Evolutionary conservation across 2,113 vertebrate species (phyloP), one percentile per base, ranked within the genome.

Genomic region (Callopanchax toddi): DNA sequence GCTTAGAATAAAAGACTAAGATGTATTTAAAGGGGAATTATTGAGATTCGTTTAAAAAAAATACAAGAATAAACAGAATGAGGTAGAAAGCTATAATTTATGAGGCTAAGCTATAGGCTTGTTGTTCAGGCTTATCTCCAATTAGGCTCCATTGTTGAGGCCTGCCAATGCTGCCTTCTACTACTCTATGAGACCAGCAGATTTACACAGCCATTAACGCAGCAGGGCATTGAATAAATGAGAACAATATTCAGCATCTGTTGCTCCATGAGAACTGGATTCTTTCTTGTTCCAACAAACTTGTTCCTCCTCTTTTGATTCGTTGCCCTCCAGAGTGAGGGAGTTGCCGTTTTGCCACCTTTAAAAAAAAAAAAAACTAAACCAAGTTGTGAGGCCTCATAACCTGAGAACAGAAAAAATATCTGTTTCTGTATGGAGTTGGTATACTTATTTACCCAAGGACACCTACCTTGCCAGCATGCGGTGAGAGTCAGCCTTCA

Each of bases 41-140:
- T 37, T 37, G 40, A 23, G 2, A 21, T 29, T 52, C 26, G 34
- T 49, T 4, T 17, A 48, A 63, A 45, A 40, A 67, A 44, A 44
- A 16, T 23, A 21, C 11, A 64, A 42, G 44, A 68, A 53, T 42
- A 46, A 60, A 68, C 53, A 46, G 60, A 48, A n/a, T 23, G 18
- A 54, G 64, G 67, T 32, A 54, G 49, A n/a, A 51, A 74, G 71
- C 71, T 68, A 76, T 91, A 86, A 92, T 91, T 91, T 90, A 91
- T 81, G 81, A 77, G 74, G 50, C 60, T 34, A 72, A 58, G 78
- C 79, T 84, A 83, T 79, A 83, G 69, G 64, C 78, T 83, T 88
- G 90, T 91, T 92, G 89, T 91, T 91, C 72, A 60, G 86, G 70
- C 87, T 89, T 91, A 91, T 92, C 89, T 86, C 87, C 88, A 91